Evolutionary conservation across 2,797 vertebrate species (phyloP), one percentile per base, ranked within the genome.

Genomic region (Myotis planiceps): DNA sequence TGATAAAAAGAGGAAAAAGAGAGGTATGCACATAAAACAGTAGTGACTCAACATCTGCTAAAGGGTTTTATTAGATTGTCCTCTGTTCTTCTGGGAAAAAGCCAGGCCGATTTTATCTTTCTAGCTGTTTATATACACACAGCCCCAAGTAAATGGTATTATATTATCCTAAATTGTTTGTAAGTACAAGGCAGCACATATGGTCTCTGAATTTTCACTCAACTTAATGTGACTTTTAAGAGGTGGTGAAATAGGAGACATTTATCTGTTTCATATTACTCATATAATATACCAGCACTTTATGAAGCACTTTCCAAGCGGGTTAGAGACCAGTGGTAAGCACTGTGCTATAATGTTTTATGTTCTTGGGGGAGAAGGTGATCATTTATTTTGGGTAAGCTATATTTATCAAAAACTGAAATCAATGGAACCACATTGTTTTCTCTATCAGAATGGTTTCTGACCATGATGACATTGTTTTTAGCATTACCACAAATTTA

Each of bases 211-310:
- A 96, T 93, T 94, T 96, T 97, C 39, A 92, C n/a, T 84, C 2
- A 3, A 79, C 27, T 80, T 92, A 95, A 94, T 93, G 84, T 66
- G 89, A 60, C 88, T 93, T 94, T 87, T 92, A 96, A 95, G 53
- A 93, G 16, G 37, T 94, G 37, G 60, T 51, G 84, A 42, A 39
- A 92, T 66, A 63, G n/a, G 58, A 93, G 34, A 69, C 58, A 80
- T 90, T 92, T 88, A 83, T 95, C 69, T 90, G 21, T 34, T 97
- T 96, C 39, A 42, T 34, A 78, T 96, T 66, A 55, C 63, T 96
- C 65, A 34, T 9, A 53, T 58, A 89, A 87, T 66, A 66, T 21
- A 45, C 29, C 39, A 80, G 10, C 63, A 34, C 65, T 94, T 94
- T 82, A 93, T 32, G 37, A 84, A 94, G 7, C 68, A 60, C 87